These are phyloP conservation scores for Scomber scombrus DNA, from an alignment of 2,113 vertebrate genomes.

Conservation along the genomic window DNA sequence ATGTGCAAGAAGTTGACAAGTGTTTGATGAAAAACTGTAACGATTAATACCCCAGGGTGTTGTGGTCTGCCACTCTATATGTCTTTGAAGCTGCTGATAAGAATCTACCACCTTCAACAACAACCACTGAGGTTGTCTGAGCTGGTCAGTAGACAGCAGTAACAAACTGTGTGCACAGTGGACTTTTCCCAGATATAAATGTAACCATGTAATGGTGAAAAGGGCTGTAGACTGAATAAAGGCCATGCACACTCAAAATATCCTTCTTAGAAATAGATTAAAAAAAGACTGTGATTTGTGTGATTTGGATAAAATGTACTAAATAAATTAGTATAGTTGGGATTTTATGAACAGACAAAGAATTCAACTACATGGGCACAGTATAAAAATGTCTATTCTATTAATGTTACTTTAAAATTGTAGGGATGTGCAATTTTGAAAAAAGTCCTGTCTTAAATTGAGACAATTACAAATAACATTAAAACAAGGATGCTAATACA, in stretches of 20 bases:
- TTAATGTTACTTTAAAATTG: neutral
- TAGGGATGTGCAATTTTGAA: no score
- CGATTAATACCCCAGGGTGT: no score
- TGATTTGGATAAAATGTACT: neutral
- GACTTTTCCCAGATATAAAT: neutral
- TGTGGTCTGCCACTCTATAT: no score
- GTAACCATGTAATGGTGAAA: neutral
- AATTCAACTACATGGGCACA: neutral
- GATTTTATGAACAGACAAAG: neutral
- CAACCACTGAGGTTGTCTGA: neutral
- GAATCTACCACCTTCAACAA: neutral
- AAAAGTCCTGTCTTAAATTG: neutral
- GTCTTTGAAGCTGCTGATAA: slow-evolving; percentile 5
- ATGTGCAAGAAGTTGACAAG: no score
- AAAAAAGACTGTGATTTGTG: neutral
- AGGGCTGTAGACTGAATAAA: neutral
- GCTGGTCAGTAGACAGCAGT: neutral
- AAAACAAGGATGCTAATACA: neutral
- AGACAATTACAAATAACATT: neutral
- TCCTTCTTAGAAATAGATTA: neutral
- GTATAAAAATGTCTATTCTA: neutral
- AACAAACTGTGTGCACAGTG: neutral
- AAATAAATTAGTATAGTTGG: neutral
- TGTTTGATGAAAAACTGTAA: no score
- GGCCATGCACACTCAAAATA: neutral